Percentiles rank a stretch among this genome's conserved stretches.
Conservation (phyloP, 2,888 invertebrate species). For the Seira ritae region DNA sequence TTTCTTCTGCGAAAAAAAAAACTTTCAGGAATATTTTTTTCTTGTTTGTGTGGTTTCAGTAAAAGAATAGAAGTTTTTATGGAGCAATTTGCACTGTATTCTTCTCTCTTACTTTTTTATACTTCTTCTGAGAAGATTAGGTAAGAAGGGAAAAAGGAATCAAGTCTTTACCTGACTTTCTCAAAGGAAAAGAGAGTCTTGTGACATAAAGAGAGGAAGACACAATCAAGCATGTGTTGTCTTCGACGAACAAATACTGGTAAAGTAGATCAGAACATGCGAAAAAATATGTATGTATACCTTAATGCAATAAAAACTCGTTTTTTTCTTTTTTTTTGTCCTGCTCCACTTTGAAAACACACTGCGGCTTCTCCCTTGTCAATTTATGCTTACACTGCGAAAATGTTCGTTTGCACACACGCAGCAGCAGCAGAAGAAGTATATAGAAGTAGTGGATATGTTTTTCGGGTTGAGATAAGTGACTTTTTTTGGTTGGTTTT, state of each 20-base stretch:
- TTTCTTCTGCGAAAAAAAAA: too few relatives aligned
- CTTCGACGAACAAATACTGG: too few relatives aligned
- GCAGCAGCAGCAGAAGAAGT: too few relatives aligned
- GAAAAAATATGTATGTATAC: background rate
- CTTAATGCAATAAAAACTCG: conserved; percentile 10
- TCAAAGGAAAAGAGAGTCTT: background rate
- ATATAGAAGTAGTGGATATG: too few relatives aligned
- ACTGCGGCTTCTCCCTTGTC: conserved; percentile 21
- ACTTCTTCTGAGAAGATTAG: too few relatives aligned
- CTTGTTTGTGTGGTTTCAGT: background rate
- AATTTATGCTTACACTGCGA: conserved; percentile 28
- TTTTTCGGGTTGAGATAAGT: background rate
- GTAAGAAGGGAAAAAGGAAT: background rate
- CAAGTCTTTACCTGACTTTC: conserved; percentile 19
- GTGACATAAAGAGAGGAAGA: conserved; percentile 8
- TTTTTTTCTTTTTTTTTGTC: background rate
- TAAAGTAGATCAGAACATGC: background rate
- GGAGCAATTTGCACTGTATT: conserved; percentile 39
- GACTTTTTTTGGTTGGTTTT: background rate
- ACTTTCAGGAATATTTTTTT: too few relatives aligned
- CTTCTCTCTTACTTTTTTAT: conserved; percentile 7
- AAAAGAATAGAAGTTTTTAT: conserved; percentile 30
- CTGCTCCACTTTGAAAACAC: background rate
- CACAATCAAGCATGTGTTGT: conserved; percentile 23
- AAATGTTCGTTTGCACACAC: conserved; percentile 7